Conservation (phyloP, 1,140 invertebrate species). For the Coenobita brevimanus region DNA sequence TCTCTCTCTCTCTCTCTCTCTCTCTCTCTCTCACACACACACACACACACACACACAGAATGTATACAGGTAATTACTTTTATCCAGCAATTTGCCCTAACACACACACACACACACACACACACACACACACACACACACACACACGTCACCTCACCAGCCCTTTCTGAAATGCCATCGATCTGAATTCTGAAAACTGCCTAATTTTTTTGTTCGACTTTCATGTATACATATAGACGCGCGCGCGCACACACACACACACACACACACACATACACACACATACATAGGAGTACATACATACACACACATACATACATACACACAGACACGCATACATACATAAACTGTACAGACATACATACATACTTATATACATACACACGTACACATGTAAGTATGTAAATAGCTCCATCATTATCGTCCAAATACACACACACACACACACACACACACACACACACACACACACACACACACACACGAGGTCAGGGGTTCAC, state of each 20-base stretch:
- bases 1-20: neutral
- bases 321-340: constrained; percentile 7
- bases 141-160: too few relatives aligned
- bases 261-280: neutral
- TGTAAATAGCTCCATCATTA: neutral
- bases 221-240: neutral
- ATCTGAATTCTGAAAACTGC: too few relatives aligned
- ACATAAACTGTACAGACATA: too few relatives aligned
- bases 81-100: too few relatives aligned
- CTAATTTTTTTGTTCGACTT: too few relatives aligned
- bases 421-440: neutral
- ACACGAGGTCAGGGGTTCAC: neutral
- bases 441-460: constrained; percentile 24
- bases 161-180: too few relatives aligned
- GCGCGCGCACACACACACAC: neutral
- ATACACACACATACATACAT: constrained; percentile 7
- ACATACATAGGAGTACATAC: constrained; percentile 1
- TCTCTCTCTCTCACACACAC: too few relatives aligned
- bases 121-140: neutral
- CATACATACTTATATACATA: neutral
- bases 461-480: constrained; percentile 25
- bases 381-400: neutral
- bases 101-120: constrained; percentile 4
- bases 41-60: too few relatives aligned
- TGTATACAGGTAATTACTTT: too few relatives aligned